A percentile compares a stretch with the other conserved stretches of the same genome.
phyloP scores from a whole-genome alignment of 1,140 invertebrate species.

The Macrosteles quadrilineatus region DNA sequence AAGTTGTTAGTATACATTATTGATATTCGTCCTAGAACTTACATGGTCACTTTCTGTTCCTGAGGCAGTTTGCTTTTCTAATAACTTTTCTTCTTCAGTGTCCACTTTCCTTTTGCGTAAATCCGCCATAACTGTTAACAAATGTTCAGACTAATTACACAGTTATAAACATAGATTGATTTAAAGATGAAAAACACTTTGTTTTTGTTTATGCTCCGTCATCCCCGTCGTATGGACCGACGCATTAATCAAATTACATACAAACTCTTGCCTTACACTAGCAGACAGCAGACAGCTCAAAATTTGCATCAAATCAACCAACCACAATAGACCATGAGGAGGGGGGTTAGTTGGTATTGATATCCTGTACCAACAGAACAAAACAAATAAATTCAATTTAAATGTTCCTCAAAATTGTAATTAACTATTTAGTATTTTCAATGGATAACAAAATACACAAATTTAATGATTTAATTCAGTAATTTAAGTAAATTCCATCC shows the following conservation, averaged over 20 bases:
- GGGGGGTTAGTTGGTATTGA: too few species aligned
- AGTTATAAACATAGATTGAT: background rate
- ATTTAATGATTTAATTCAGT: too few species aligned
- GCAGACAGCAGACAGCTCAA: constrained; percentile 16
- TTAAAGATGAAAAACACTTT: background rate
- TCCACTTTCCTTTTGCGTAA: constrained; percentile 34
- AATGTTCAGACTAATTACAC: background rate
- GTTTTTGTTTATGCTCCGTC: constrained; percentile 22
- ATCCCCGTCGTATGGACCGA: background rate
- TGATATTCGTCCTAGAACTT: too few species aligned
- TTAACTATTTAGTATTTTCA: too few species aligned
- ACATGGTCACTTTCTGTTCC: constrained; percentile 37
- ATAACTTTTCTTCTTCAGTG: constrained; percentile 15
- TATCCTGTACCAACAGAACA: too few species aligned
- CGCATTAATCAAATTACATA: background rate
- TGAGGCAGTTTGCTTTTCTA: constrained; percentile 27
- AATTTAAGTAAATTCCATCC: too few species aligned
- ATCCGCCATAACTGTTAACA: constrained; percentile 28
- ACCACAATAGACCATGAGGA: background rate
- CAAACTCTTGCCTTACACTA: background rate
- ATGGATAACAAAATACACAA: too few species aligned
- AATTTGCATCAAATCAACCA: constrained; percentile 2
- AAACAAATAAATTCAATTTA: too few species aligned
- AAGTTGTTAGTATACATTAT: too few species aligned
- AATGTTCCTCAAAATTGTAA: too few species aligned